Percentiles rank a stretch among this genome's conserved stretches.
Conservation (phyloP, 2,888 invertebrate genomes). For the Drosophila tanythrix region DNA sequence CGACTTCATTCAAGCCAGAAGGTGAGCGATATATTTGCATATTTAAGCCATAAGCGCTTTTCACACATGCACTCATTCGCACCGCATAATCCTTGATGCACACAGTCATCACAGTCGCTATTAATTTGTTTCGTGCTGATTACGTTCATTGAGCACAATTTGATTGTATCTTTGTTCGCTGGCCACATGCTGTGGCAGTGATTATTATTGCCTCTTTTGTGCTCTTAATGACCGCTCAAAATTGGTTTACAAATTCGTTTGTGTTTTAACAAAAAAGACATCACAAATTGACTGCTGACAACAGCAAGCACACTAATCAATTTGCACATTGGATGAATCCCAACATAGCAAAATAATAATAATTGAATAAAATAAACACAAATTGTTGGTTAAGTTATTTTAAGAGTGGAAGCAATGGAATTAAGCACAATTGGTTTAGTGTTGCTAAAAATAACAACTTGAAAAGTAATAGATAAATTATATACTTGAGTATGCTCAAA, state of each 20-base stretch:
- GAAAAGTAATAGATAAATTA: neutral
- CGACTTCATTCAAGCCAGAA: slow-evolving; percentile 21
- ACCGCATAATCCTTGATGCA: slow-evolving; percentile 22
- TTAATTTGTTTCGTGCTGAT: slow-evolving; percentile 48
- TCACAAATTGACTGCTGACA: neutral
- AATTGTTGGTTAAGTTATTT: neutral
- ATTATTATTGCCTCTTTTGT: slow-evolving; percentile 1
- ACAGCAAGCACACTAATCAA: neutral
- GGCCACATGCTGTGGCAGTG: neutral
- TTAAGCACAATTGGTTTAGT: neutral
- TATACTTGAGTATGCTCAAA: neutral
- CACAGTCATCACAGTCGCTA: slow-evolving; percentile 18
- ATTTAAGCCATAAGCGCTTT: slow-evolving; percentile 18
- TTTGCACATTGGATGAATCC: neutral
- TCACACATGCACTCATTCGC: slow-evolving; percentile 1
- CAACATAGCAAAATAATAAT: neutral
- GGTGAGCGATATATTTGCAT: slow-evolving; percentile 35
- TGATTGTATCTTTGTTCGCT: slow-evolving; percentile 28
- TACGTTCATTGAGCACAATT: slow-evolving; percentile 21
- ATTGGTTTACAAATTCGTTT: neutral
- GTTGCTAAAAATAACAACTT: too few relatives aligned
- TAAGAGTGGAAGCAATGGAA: neutral
- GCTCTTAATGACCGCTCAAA: slow-evolving; percentile 6
- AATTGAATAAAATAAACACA: too few relatives aligned
- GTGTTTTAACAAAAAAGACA: neutral